Evolutionary conservation across 2,113 vertebrate species (phyloP).

Genomic region (Phyllopteryx taeniolatus): DNA sequence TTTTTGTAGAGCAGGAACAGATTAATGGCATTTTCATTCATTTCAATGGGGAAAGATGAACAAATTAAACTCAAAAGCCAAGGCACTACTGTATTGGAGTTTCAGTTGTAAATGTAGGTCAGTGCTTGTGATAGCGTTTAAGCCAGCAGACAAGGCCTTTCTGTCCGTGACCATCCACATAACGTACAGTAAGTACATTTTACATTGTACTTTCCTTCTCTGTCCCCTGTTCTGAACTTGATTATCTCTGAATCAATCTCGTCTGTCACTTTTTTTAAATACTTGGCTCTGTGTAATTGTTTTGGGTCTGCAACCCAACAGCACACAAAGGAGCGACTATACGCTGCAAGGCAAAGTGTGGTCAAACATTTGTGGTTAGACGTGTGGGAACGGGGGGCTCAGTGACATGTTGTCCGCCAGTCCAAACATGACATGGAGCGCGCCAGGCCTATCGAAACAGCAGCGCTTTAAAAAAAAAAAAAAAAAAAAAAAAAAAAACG

Average conservation of each 20-base stretch:
- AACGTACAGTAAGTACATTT: neutral
- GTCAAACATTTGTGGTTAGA: conserved; percentile 36
- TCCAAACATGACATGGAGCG: conserved; percentile 61
- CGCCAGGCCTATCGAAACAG: conserved; percentile 61
- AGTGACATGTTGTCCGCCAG: conserved; percentile 51
- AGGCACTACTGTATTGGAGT: neutral
- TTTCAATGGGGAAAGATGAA: too few species aligned
- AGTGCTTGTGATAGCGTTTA: neutral
- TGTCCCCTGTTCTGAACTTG: neutral
- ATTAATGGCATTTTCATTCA: neutral
- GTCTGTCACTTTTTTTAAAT: neutral
- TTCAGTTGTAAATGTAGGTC: neutral
- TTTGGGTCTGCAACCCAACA: conserved; percentile 12
- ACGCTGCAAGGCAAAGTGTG: conserved; percentile 32
- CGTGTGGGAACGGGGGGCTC: conserved; percentile 50
- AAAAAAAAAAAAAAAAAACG: conserved; percentile 19
- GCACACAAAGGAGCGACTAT: conserved; percentile 43
- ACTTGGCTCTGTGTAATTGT: conserved; percentile 8
- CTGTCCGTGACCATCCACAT: neutral
- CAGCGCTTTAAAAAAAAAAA: conserved; percentile 25
- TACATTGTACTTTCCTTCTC: neutral
- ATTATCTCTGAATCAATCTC: conserved; percentile 11
- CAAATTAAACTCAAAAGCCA: too few species aligned
- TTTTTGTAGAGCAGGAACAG: neutral
- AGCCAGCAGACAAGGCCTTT: neutral